These are phyloP conservation scores for Heliconius eleuchia DNA, from an alignment of 1,140 invertebrate species.

Conservation along the genomic window DNA sequence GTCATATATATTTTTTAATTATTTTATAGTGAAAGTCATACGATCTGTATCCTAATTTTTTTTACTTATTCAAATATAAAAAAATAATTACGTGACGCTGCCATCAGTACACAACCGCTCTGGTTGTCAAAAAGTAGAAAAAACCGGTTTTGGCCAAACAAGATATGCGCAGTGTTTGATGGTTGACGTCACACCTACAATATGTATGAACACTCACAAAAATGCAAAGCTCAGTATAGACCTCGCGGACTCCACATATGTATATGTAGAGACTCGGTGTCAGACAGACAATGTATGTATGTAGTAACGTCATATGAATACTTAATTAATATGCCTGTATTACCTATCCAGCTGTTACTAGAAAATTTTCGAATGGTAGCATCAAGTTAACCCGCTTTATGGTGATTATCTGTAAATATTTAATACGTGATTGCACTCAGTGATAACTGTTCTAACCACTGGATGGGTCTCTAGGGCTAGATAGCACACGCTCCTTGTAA, in stretches of 20 bases:
- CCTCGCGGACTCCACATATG: neutral
- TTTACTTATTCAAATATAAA: too few species aligned
- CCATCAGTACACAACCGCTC: too few species aligned
- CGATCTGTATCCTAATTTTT: too few species aligned
- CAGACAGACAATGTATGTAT: neutral
- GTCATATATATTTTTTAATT: too few species aligned
- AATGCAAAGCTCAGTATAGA: neutral
- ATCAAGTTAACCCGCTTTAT: constrained; percentile 41
- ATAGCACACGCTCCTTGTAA: constrained; percentile 2
- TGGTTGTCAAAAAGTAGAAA: too few species aligned
- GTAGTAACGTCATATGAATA: neutral
- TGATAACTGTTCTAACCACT: neutral
- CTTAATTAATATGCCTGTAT: constrained; percentile 28
- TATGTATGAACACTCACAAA: neutral
- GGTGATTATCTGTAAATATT: constrained; percentile 36
- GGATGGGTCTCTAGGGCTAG: constrained; percentile 9
- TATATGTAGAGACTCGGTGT: neutral
- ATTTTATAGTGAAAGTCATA: too few species aligned
- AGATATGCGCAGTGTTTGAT: too few species aligned
- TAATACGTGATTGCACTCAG: constrained; percentile 6
- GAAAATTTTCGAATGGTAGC: neutral
- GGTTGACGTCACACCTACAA: too few species aligned
- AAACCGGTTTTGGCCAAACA: too few species aligned
- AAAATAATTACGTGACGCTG: too few species aligned
- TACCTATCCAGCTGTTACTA: neutral